Percentiles rank a stretch among this genome's conserved stretches.
These are phyloP conservation scores for Leptoteleia sp. DNA, from an alignment of 1,140 invertebrate species.

Conservation along the genomic window DNA sequence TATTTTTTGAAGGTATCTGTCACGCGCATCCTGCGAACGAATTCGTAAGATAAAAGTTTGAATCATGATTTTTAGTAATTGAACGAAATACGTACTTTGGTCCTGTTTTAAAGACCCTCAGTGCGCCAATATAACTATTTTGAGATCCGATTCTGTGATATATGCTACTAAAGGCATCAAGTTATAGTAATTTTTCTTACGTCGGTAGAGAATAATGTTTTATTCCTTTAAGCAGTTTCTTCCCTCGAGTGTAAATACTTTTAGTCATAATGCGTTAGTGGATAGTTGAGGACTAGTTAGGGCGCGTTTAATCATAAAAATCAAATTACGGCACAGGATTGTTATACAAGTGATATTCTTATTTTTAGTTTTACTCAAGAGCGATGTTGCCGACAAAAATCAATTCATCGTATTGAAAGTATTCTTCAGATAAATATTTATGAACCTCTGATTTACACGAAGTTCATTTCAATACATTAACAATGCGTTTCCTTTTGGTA, in stretches of 20 bases:
- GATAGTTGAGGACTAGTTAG: constrained; percentile 44
- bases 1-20: constrained; percentile 27
- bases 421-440: constrained; percentile 27
- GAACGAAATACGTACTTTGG: constrained; percentile 41
- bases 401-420: constrained; percentile 1
- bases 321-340: constrained; percentile 45
- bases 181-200: constrained; percentile 62
- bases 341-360: constrained; percentile 63
- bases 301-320: constrained; percentile 54
- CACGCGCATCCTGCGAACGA: not conserved
- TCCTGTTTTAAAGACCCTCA: constrained; percentile 58
- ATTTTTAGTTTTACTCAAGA: constrained; percentile 30
- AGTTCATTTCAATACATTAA: constrained; percentile 6
- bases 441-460: too few species aligned
- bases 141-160: constrained; percentile 80
- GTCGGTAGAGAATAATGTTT: constrained; percentile 46
- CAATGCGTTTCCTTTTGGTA: constrained; percentile 5
- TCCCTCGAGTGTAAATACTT: constrained; percentile 64
- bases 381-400: not conserved
- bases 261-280: constrained; percentile 55
- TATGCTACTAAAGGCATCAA: constrained; percentile 78
- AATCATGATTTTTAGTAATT: constrained; percentile 33
- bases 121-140: constrained; percentile 58
- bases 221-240: constrained; percentile 54
- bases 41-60: constrained; percentile 3